Base-by-base conservation (phyloP, 2,888 invertebrate genomes). In the Sepioteuthis lessoniana region DNA sequence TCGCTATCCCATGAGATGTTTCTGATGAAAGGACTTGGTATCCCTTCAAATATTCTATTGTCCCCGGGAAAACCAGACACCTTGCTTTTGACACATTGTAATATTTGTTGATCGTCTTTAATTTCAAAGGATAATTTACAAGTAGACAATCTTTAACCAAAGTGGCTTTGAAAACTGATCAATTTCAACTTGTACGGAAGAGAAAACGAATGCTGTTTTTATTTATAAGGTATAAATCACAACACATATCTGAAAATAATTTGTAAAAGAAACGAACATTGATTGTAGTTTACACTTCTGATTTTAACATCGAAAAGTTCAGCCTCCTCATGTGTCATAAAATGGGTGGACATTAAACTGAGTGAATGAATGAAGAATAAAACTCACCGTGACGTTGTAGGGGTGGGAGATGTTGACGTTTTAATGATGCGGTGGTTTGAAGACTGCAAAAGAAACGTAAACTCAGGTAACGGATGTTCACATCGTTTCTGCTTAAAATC, bases 401-500 rank as follows among this genome's bases (percentile, higher is more conserved):
- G 13, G 76, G 76, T 16, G n/a, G n/a, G 31, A 13, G 31, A n/a
- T 76, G n/a, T 31, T 31, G 10, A n/a, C 76, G 76, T 76, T 76
- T n/a, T 76, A 76, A 31, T 60, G 55, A 60, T 60, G 55, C 76
- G 13, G 0, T 13, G n/a, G 76, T 10, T 76, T 7, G 2, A 76
- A 31, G 76, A 76, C 1, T 13, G 13, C 31, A 5, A 31, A 76
- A n/a, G n/a, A 76, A 76, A 19, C 31, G 16, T 0, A 31, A 76
- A 76, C 76, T n/a, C 76, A 76, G 76, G 76, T 76, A 76, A 76
- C 76, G 76, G 76, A 76, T 76, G 76, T 76, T 76, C 76, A 76
- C n/a, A 76, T 76, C 76, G 76, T n/a, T 76, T 76, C 76, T n/a
- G 76, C 76, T 76, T n/a, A 76, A 76, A 76, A 76, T 76, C 76